Evolutionary conservation across 2,888 invertebrate species (phyloP).

Genomic region (Torymus tubicola): DNA sequence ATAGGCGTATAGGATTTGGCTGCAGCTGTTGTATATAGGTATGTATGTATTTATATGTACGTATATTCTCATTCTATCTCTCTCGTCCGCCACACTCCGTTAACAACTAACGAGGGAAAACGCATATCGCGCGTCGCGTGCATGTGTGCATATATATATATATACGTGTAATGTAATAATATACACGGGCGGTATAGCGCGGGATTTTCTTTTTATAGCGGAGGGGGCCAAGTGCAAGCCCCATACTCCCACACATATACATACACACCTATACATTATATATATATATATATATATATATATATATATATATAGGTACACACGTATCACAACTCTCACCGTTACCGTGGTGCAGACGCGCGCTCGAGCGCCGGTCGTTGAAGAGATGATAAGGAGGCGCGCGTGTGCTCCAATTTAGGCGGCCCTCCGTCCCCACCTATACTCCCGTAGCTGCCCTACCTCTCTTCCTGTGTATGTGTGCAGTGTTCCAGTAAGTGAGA

Average conservation of each 20-base stretch:
- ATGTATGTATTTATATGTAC: no score
- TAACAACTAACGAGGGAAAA: no score
- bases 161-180: neutral
- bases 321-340: neutral
- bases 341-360: neutral
- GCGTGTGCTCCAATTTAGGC: conserved; percentile 42
- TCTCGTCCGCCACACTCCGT: no score
- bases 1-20: no score
- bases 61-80: no score
- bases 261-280: no score
- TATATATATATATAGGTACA: no score
- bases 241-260: neutral
- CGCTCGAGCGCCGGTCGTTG: no score
- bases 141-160: neutral
- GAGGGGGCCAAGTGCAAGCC: neutral
- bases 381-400: no score
- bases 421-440: conserved; percentile 14
- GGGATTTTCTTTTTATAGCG: conserved; percentile 17
- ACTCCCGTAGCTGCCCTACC: neutral
- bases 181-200: neutral
- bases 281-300: no score
- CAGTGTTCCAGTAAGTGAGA: no score
- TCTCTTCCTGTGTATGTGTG: neutral
- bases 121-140: neutral
- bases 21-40: no score